Conservation (phyloP, 2,113 vertebrate species). For the Rissa tridactyla region DNA sequence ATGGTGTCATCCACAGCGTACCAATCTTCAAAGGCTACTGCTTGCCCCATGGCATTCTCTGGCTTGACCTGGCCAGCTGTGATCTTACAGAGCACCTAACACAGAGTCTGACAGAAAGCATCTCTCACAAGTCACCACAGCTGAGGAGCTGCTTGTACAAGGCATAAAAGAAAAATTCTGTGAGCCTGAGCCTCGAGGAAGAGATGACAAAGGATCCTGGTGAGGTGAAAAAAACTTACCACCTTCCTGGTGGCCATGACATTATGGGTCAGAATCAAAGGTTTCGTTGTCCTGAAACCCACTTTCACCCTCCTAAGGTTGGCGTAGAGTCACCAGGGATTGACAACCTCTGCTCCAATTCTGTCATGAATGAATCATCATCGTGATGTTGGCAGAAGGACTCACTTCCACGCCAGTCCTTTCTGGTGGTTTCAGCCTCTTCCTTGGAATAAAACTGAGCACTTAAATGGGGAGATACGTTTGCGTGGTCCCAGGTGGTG, state of each 20-base stretch:
- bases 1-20: constrained; percentile 30
- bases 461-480: constrained; percentile 40
- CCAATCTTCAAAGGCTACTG: constrained; percentile 58
- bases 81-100: constrained; percentile 72
- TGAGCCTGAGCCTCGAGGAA: constrained; percentile 42
- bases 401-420: constrained; percentile 50
- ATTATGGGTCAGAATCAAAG: constrained; percentile 48
- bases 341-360: constrained; percentile 53
- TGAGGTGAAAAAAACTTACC: constrained; percentile 32
- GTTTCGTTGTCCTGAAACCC: constrained; percentile 59
- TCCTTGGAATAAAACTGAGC: constrained; percentile 42
- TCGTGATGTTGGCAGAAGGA: constrained; percentile 31
- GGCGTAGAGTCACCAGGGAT: constrained; percentile 33
- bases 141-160: constrained; percentile 15
- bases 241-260: constrained; percentile 47
- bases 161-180: constrained; percentile 36
- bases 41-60: constrained; percentile 31
- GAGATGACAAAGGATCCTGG: constrained; percentile 23
- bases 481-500: constrained; percentile 14
- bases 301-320: constrained; percentile 37
- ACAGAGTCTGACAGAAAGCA: constrained; percentile 69
- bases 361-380: constrained; percentile 18
- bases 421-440: constrained; percentile 61
- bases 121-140: constrained; percentile 62
- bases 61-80: constrained; percentile 29